These are phyloP conservation scores for Drosophila ficusphila DNA, from an alignment of 1,140 invertebrate species.

Conservation along the genomic window DNA sequence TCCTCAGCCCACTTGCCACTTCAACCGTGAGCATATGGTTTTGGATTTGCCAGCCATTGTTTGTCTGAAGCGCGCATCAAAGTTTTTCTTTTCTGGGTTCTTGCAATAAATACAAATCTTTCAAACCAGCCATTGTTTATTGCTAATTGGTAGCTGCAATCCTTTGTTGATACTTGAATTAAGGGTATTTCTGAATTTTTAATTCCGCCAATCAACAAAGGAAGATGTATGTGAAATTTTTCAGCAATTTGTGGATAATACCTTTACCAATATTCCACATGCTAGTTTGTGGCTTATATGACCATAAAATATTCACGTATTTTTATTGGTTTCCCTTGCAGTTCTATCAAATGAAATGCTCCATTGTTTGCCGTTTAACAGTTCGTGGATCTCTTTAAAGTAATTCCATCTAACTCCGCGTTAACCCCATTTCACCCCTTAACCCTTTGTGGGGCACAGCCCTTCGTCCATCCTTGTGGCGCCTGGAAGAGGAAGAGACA, in stretches of 20 bases:
- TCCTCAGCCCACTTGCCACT: not conserved
- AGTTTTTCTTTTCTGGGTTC: conserved; percentile 2
- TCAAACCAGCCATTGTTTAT: not conserved
- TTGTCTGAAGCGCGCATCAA: conserved; percentile 6
- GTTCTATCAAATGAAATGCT: conserved; percentile 15
- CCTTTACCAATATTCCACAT: not conserved
- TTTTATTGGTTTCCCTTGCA: conserved; percentile 12
- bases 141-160: not conserved
- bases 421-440: conserved; percentile 7
- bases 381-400: conserved; percentile 1
- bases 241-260: no score
- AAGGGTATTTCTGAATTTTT: not conserved
- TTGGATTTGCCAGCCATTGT: conserved; percentile 11
- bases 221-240: no score
- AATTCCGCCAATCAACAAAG: not conserved
- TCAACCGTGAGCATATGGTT: conserved; percentile 22
- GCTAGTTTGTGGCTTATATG: not conserved
- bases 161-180: not conserved
- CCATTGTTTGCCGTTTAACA: conserved; percentile 18
- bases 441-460: not conserved
- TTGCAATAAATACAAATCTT: not conserved
- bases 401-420: not conserved
- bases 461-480: conserved; percentile 41
- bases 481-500: conserved; percentile 19
- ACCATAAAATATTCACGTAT: not conserved